Percentiles rank a stretch among this genome's conserved stretches.
Conservation (phyloP, 2,888 invertebrate species). For the Leucophora obtusa region DNA sequence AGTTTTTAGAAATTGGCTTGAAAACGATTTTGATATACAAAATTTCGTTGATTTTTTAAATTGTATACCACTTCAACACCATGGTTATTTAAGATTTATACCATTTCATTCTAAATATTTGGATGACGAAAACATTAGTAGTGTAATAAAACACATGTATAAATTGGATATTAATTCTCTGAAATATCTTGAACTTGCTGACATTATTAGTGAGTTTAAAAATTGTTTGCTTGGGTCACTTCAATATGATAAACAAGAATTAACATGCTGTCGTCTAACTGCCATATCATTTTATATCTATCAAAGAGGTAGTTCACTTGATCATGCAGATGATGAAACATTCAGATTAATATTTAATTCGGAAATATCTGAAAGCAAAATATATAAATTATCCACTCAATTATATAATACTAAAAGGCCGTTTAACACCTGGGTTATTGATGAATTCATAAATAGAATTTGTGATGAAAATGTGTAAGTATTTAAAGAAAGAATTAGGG, state of each 20-base stretch:
- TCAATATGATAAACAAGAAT: slow-evolving; percentile 25
- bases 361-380: slow-evolving; percentile 4
- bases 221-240: background rate
- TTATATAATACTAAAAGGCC: background rate
- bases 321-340: slow-evolving; percentile 1
- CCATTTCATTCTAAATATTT: slow-evolving; percentile 18
- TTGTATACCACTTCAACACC: slow-evolving; percentile 55
- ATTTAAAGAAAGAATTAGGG: background rate
- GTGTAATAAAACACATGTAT: background rate
- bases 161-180: slow-evolving; percentile 1
- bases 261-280: slow-evolving; percentile 16
- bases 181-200: background rate
- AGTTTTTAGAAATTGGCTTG: background rate
- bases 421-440: slow-evolving; percentile 34
- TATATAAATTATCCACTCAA: background rate
- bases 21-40: background rate
- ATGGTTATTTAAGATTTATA: slow-evolving; percentile 68
- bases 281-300: slow-evolving; percentile 46
- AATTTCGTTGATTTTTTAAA: slow-evolving; percentile 46
- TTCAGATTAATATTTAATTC: slow-evolving; percentile 32
- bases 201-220: slow-evolving; percentile 19
- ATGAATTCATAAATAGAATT: slow-evolving; percentile 35
- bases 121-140: background rate
- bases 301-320: background rate
- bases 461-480: slow-evolving; percentile 17